Evolutionary conservation across 2,113 vertebrate genomes (phyloP).

Genomic region (Anarhynchus alexandrinus): DNA sequence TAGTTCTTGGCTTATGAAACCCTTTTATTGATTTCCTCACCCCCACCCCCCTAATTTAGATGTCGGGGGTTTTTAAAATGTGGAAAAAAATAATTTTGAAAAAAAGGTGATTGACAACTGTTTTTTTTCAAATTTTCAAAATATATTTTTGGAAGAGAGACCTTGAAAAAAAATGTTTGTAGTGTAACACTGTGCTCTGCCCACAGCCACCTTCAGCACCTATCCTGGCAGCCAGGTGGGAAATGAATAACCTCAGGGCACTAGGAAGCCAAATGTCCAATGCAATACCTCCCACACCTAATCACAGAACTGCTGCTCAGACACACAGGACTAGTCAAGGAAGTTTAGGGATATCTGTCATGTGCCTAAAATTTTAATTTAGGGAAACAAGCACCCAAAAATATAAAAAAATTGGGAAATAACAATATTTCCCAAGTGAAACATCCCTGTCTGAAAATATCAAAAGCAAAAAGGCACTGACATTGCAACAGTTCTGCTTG

Average conservation of each 20-base stretch:
- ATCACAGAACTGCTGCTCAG: neutral
- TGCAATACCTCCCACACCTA: neutral
- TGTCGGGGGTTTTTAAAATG: neutral
- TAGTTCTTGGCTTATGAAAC: neutral
- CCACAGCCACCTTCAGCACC: neutral
- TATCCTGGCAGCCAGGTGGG: neutral
- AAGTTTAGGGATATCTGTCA: neutral
- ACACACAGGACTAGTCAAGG: neutral
- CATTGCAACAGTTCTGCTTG: neutral
- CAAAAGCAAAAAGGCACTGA: neutral
- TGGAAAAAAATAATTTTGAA: neutral
- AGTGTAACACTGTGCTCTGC: neutral
- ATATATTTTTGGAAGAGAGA: neutral
- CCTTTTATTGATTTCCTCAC: neutral
- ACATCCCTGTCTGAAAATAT: neutral
- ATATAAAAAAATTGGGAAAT: neutral
- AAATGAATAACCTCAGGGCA: neutral
- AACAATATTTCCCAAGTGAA: neutral
- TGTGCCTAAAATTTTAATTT: neutral
- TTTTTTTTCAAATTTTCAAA: neutral
- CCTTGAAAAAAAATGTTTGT: neutral
- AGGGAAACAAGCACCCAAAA: rapidly evolving
- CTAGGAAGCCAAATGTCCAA: neutral
- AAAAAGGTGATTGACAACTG: neutral
- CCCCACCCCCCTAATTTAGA: neutral